A percentile compares a stretch with the other conserved stretches of the same genome.
Conservation (phyloP, 2,888 invertebrate genomes). For the Digitonthophagus gazella region DNA sequence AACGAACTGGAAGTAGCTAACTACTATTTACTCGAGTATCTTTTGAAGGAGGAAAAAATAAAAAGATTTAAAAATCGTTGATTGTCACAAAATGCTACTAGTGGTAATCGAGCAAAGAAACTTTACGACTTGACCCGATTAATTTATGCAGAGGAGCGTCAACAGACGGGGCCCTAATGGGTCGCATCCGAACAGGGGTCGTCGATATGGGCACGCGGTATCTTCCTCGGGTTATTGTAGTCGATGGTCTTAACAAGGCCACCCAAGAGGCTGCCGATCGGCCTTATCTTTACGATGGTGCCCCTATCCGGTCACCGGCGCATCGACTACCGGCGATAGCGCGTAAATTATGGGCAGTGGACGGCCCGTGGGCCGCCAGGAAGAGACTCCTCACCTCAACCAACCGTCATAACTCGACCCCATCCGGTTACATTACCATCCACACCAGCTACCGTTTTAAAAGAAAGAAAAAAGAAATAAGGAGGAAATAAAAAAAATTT, state of each 20-base stretch:
- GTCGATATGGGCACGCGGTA: not conserved
- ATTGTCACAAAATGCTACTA: not conserved
- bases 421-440: not conserved
- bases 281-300: constrained; percentile 34
- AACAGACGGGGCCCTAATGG: not conserved
- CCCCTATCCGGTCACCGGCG: constrained; percentile 32
- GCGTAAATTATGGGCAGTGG: not conserved
- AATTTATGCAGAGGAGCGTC: not conserved
- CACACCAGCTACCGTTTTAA: not conserved
- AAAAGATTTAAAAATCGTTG: not conserved
- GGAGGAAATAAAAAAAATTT: too few relatives aligned
- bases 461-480: not conserved
- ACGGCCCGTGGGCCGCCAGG: not conserved
- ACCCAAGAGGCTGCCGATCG: constrained; percentile 32
- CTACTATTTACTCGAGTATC: too few relatives aligned
- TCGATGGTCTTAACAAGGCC: constrained; percentile 33
- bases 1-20: too few relatives aligned
- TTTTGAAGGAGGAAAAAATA: too few relatives aligned
- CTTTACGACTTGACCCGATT: not conserved
- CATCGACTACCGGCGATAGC: constrained; percentile 1
- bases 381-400: not conserved
- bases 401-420: not conserved
- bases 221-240: constrained; percentile 20
- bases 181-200: not conserved
- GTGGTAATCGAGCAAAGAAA: not conserved